Conservation (phyloP, 1,140 invertebrate genomes). For the Hycleus cichorii region DNA sequence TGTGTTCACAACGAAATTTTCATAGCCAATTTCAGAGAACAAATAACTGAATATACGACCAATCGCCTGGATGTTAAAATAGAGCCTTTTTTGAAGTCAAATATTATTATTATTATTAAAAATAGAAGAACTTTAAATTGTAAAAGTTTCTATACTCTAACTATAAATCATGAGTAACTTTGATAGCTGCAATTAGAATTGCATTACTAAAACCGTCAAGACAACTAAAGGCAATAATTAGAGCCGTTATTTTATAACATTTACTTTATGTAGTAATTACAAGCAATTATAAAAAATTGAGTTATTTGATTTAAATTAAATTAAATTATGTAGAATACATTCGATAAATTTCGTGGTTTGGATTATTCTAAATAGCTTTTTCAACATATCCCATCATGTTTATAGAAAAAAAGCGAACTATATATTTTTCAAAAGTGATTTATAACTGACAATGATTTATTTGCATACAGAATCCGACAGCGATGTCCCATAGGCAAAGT, state of each 20-base stretch:
- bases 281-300: background rate
- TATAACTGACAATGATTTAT: slow-evolving; percentile 37
- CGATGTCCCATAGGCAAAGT: slow-evolving; percentile 16
- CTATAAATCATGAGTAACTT: slow-evolving; percentile 1
- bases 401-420: slow-evolving; percentile 25
- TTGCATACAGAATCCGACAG: slow-evolving; percentile 30
- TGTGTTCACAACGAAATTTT: no score
- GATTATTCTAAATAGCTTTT: slow-evolving; percentile 28
- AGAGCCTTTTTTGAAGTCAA: no score
- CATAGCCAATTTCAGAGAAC: no score
- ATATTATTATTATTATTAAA: no score
- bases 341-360: slow-evolving; percentile 26
- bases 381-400: slow-evolving; percentile 12
- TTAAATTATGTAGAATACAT: slow-evolving; percentile 11
- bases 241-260: slow-evolving; percentile 1
- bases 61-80: no score
- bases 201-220: slow-evolving; percentile 13
- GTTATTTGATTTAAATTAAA: background rate
- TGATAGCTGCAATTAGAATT: slow-evolving; percentile 10
- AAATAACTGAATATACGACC: no score
- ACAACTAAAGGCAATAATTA: slow-evolving; percentile 9
- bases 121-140: background rate
- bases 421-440: slow-evolving; percentile 34
- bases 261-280: background rate
- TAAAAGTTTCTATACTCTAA: background rate